Evolutionary conservation across 2,113 vertebrate genomes (phyloP).

Genomic region (Lipophrys pholis): DNA sequence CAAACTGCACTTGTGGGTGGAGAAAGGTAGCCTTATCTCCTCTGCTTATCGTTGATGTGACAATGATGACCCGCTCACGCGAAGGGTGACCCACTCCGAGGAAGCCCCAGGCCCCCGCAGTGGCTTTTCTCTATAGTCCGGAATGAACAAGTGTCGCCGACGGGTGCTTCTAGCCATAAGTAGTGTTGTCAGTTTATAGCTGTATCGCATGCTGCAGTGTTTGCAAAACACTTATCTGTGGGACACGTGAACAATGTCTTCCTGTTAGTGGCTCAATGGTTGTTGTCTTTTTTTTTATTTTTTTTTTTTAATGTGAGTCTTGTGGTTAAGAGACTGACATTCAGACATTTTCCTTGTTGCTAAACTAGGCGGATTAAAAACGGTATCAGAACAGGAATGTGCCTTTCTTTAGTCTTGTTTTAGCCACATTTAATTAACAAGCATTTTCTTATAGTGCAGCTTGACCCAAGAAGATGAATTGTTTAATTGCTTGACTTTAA

Average conservation of each 20-base stretch:
- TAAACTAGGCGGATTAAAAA: background rate
- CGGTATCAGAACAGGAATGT: slow-evolving; percentile 13
- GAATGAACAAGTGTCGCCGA: background rate
- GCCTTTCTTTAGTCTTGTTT: background rate
- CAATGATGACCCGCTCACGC: background rate
- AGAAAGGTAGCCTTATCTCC: background rate
- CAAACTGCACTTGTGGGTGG: background rate
- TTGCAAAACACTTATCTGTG: slow-evolving; percentile 55
- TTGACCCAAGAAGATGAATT: background rate
- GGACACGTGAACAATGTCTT: slow-evolving; percentile 41
- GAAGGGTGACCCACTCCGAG: background rate
- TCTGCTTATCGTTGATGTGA: slow-evolving; percentile 14
- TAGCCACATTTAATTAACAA: background rate
- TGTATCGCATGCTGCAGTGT: slow-evolving; percentile 37
- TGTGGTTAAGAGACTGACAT: slow-evolving; percentile 14
- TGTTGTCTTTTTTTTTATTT: background rate
- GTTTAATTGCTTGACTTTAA: slow-evolving; percentile 2
- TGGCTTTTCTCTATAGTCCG: background rate
- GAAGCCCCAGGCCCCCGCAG: background rate
- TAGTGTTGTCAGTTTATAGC: slow-evolving; percentile 29
- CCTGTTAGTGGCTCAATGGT: slow-evolving; percentile 32
- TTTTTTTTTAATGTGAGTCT: background rate
- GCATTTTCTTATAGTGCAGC: background rate
- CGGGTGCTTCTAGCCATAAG: slow-evolving; percentile 18
- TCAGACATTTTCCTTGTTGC: background rate